Conservation (phyloP, 2,113 vertebrate species). For the Triplophysa siluroides region DNA sequence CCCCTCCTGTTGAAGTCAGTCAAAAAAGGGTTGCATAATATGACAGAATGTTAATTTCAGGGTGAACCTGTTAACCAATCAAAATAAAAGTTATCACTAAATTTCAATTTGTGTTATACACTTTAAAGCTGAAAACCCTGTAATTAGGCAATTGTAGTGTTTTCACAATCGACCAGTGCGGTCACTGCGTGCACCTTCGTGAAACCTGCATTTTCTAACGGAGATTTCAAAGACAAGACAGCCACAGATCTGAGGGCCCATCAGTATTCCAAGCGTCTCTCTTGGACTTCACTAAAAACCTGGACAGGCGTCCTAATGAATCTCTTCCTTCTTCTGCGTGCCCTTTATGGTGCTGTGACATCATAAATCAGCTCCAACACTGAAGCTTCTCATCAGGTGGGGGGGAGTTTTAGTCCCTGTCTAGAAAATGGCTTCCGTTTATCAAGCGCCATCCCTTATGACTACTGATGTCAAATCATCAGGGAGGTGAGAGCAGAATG, state of each 20-base stretch:
- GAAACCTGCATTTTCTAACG: conserved; percentile 55
- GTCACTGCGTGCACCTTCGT: conserved; percentile 17
- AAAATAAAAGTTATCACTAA: too few relatives aligned
- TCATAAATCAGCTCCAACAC: conserved; percentile 74
- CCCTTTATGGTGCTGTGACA: conserved; percentile 66
- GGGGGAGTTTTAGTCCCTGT: conserved; percentile 27
- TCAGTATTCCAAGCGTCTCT: conserved; percentile 69
- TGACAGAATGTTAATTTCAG: too few relatives aligned
- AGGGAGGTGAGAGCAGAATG: conserved; percentile 1
- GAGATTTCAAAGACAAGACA: conserved; percentile 60
- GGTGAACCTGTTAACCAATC: too few relatives aligned
- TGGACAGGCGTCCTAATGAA: conserved; percentile 71
- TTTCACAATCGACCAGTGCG: neutral
- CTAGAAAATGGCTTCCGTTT: conserved; percentile 35
- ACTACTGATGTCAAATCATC: conserved; percentile 48
- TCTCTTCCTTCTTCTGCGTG: conserved; percentile 62
- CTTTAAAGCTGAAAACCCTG: neutral
- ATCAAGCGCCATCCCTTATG: conserved; percentile 19
- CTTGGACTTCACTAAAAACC: conserved; percentile 64
- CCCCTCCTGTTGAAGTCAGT: too few relatives aligned
- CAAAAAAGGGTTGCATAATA: too few relatives aligned
- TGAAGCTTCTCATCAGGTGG: conserved; percentile 55
- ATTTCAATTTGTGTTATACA: too few relatives aligned
- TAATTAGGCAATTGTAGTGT: neutral
- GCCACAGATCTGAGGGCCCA: conserved; percentile 66